A percentile compares a stretch with the other conserved stretches of the same genome.
Conservation (phyloP, 2,797 vertebrate species). For the Pseudotriccus pelzelni region DNA sequence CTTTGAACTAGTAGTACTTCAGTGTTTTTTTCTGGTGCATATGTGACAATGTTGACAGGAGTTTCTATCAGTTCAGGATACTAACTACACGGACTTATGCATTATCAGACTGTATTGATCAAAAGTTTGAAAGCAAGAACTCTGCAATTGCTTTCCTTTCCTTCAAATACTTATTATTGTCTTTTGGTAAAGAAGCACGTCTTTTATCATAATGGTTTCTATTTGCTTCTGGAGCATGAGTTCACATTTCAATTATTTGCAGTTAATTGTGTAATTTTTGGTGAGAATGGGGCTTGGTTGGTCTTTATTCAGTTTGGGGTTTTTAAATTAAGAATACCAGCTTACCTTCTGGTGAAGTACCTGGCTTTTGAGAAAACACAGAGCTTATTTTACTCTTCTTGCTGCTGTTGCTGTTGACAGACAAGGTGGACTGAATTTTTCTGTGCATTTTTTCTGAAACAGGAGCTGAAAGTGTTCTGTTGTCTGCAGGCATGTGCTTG, state of each 20-base stretch:
- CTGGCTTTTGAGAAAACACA: constrained; percentile 86
- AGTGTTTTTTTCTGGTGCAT: neutral
- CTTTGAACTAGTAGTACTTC: neutral
- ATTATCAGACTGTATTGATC: neutral
- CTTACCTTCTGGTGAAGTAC: constrained; percentile 93
- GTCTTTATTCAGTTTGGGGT: neutral
- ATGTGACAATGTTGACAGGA: neutral
- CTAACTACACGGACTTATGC: neutral
- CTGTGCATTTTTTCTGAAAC: constrained; percentile 93
- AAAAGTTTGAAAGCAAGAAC: constrained; percentile 44
- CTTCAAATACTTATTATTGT: constrained; percentile 52
- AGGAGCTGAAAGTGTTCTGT: constrained; percentile 81
- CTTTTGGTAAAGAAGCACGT: constrained; percentile 42
- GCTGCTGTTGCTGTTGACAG: constrained; percentile 90
- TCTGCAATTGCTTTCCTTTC: constrained; percentile 31
- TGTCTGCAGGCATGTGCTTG: constrained; percentile 74
- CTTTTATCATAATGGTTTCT: constrained; percentile 60
- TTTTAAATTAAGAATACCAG: constrained; percentile 2
- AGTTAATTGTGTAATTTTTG: constrained; percentile 45
- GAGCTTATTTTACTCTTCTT: constrained; percentile 91
- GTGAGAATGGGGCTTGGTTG: neutral
- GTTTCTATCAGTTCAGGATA: neutral
- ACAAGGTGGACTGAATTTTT: constrained; percentile 94
- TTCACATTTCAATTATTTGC: constrained; percentile 57
- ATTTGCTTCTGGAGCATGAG: constrained; percentile 53